Conservation (phyloP, 1,140 invertebrate genomes). For the Prorops nasuta region DNA sequence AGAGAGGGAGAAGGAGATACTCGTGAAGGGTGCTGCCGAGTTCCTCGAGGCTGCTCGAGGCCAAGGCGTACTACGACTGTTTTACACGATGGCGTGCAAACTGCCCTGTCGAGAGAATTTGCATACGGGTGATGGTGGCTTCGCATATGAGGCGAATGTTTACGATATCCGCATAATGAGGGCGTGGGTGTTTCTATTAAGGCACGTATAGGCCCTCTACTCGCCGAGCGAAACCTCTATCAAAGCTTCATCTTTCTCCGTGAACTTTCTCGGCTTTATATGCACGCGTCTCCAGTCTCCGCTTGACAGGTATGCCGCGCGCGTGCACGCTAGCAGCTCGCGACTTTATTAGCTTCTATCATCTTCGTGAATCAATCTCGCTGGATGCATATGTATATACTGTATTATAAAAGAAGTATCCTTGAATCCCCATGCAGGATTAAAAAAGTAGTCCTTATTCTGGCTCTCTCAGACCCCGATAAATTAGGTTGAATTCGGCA, state of each 20-base stretch:
- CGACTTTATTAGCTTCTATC: too few relatives aligned
- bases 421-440: too few relatives aligned
- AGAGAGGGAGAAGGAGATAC: too few relatives aligned
- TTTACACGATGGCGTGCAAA: constrained; percentile 35
- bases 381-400: constrained; percentile 5
- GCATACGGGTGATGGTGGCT: constrained; percentile 26
- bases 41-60: too few relatives aligned
- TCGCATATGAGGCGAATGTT: constrained; percentile 30
- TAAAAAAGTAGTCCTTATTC: too few relatives aligned
- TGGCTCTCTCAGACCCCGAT: neutral
- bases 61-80: too few relatives aligned
- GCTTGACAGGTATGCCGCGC: too few relatives aligned
- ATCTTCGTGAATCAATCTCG: constrained; percentile 7
- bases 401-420: too few relatives aligned
- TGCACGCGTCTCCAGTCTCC: neutral
- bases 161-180: constrained; percentile 38
- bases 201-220: too few relatives aligned
- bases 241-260: neutral
- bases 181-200: constrained; percentile 39
- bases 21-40: too few relatives aligned
- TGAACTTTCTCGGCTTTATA: neutral
- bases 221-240: constrained; percentile 1
- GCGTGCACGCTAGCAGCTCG: neutral
- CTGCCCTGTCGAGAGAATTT: constrained; percentile 25
- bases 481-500: neutral